A percentile compares a stretch with the other conserved stretches of the same genome.
These are phyloP conservation scores for Creontiades dilutus DNA, from an alignment of 2,888 invertebrate genomes.

Conservation along the genomic window DNA sequence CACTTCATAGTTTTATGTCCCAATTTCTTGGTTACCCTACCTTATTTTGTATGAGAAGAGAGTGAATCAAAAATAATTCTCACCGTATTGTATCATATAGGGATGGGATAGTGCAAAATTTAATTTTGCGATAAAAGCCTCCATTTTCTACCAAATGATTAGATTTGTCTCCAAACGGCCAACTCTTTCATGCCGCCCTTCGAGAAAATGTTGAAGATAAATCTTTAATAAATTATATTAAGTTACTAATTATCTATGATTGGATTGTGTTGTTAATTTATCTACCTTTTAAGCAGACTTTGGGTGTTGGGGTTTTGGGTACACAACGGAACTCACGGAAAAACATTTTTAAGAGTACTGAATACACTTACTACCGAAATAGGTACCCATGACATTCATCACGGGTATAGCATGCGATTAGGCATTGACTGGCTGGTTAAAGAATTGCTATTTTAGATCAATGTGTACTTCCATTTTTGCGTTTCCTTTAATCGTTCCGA, in stretches of 20 bases:
- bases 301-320: not conserved
- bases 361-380: too few relatives aligned
- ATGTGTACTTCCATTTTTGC: not conserved
- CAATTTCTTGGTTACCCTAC: slow-evolving; percentile 21
- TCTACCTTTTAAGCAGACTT: not conserved
- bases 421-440: slow-evolving; percentile 5
- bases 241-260: not conserved
- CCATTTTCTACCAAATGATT: not conserved
- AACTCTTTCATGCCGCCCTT: not conserved
- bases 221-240: not conserved
- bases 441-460: not conserved
- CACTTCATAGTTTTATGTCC: not conserved
- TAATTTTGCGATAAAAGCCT: not conserved
- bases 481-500: too few relatives aligned
- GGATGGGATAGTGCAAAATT: not conserved
- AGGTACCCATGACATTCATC: not conserved
- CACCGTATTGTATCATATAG: not conserved
- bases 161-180: not conserved
- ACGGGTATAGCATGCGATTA: not conserved
- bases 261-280: not conserved
- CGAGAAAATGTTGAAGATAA: slow-evolving; percentile 3
- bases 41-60: not conserved
- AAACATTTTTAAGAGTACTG: too few relatives aligned
- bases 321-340: not conserved
- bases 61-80: slow-evolving; percentile 6